Evolutionary conservation across 2,113 vertebrate species (phyloP).

Genomic region (Marcusenius ussheri): DNA sequence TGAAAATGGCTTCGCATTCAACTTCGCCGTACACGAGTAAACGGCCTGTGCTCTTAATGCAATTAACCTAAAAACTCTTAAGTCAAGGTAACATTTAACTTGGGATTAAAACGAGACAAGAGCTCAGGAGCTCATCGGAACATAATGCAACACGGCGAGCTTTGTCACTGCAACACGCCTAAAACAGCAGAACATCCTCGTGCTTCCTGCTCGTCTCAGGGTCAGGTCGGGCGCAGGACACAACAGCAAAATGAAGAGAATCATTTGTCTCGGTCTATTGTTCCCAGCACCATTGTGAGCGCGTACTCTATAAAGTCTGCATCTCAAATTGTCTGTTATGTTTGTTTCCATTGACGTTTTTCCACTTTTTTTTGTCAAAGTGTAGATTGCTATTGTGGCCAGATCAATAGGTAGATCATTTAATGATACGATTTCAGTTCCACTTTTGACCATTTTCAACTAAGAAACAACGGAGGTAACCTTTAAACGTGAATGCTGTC

Average conservation of each 20-base stretch:
- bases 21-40: background rate
- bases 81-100: background rate
- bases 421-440: background rate
- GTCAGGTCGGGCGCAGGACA: conserved; percentile 55
- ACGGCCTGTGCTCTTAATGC: background rate
- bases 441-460: background rate
- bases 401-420: background rate
- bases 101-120: background rate
- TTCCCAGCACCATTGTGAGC: conserved; percentile 56
- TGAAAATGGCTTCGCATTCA: background rate
- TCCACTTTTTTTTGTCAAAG: conserved; percentile 26
- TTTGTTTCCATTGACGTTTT: conserved; percentile 11
- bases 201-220: conserved; percentile 36
- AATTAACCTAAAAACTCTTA: background rate
- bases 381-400: conserved; percentile 13
- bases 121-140: background rate
- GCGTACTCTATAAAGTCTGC: conserved; percentile 52
- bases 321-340: conserved; percentile 41
- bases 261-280: conserved; percentile 55
- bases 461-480: background rate
- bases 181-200: conserved; percentile 19
- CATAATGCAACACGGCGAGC: background rate
- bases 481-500: background rate
- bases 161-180: conserved; percentile 1
- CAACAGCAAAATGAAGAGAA: conserved; percentile 54